phyloP scores from a whole-genome alignment of 2,113 vertebrate species.

The Spea bombifrons region DNA sequence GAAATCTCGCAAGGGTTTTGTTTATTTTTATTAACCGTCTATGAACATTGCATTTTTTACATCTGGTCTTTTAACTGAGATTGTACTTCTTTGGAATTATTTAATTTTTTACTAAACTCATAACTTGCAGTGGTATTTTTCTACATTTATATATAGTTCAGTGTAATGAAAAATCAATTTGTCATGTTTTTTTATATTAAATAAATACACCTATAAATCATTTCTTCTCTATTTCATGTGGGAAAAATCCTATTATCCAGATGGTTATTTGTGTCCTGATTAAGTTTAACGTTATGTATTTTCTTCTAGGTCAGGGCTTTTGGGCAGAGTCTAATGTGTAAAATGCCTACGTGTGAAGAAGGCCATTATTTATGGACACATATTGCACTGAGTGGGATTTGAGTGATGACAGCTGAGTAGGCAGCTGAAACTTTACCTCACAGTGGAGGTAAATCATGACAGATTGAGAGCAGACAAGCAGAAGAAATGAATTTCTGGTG shows the following conservation, averaged over 20 bases:
- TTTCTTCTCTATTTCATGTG: not conserved
- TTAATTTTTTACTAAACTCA: no score
- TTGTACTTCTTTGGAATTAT: no score
- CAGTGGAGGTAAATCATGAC: slow-evolving; percentile 52
- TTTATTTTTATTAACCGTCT: no score
- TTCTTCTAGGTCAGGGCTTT: slow-evolving; percentile 75
- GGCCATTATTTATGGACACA: slow-evolving; percentile 28
- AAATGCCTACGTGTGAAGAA: slow-evolving; percentile 2
- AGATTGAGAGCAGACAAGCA: slow-evolving; percentile 51
- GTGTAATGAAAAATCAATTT: no score
- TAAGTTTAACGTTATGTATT: slow-evolving; percentile 22
- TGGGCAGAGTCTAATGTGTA: slow-evolving; percentile 75
- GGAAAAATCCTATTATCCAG: not conserved
- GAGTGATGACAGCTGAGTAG: slow-evolving; percentile 39
- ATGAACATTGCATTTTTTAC: no score
- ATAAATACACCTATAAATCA: no score
- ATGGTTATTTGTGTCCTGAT: not conserved
- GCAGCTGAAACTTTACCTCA: not conserved
- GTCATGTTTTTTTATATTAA: no score
- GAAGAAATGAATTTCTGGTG: slow-evolving; percentile 50
- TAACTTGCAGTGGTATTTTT: no score
- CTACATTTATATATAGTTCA: no score
- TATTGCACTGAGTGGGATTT: slow-evolving; percentile 42
- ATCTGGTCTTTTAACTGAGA: no score
- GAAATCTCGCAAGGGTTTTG: no score